These are phyloP conservation scores for Eupeodes luniger DNA, from an alignment of 2,888 invertebrate species.

Conservation along the genomic window DNA sequence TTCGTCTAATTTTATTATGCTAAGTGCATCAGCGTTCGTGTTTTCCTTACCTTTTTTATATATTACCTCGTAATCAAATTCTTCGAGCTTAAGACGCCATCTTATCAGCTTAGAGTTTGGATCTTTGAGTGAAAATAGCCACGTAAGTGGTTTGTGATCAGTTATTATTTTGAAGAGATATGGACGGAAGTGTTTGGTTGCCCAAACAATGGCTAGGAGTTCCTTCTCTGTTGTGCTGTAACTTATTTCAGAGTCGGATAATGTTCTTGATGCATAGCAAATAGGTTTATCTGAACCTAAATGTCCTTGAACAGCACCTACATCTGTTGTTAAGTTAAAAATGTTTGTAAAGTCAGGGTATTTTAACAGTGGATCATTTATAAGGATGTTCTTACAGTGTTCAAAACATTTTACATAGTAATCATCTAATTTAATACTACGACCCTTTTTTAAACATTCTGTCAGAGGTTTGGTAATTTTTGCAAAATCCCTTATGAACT, in stretches of 20 bases:
- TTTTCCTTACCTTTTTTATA: neutral
- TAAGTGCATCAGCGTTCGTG: neutral
- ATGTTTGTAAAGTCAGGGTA: constrained; percentile 31
- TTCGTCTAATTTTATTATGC: neutral
- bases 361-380: constrained; percentile 23
- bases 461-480: too few species aligned
- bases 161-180: constrained; percentile 28
- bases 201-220: constrained; percentile 32
- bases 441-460: too few species aligned
- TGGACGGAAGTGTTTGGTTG: constrained; percentile 14
- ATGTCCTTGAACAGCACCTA: constrained; percentile 29
- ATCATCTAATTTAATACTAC: too few species aligned
- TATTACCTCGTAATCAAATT: too few species aligned
- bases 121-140: too few species aligned
- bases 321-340: constrained; percentile 36
- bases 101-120: too few species aligned
- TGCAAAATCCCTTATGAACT: too few species aligned
- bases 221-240: constrained; percentile 16
- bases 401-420: too few species aligned
- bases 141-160: too few species aligned
- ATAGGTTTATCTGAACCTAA: constrained; percentile 33
- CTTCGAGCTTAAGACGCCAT: too few species aligned
- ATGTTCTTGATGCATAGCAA: constrained; percentile 26
- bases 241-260: constrained; percentile 29
- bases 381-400: too few species aligned